phyloP scores from a whole-genome alignment of 2,888 invertebrate species.

The Mechanitis messenoides region DNA sequence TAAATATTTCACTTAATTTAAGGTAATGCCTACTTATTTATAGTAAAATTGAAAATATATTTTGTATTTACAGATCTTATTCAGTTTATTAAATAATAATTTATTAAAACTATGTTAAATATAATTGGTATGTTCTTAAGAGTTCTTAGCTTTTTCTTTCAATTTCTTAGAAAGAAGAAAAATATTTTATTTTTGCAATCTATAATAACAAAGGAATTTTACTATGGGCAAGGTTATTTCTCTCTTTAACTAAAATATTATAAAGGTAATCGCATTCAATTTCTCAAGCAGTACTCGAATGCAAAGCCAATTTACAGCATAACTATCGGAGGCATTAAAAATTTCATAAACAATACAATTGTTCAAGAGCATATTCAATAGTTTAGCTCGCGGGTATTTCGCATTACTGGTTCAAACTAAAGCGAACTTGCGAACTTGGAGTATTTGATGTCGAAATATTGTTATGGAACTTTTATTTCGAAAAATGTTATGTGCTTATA shows the following conservation, averaged over 20 bases:
- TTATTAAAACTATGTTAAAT: too few relatives aligned
- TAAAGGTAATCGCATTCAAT: not conserved
- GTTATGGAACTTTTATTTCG: constrained; percentile 26
- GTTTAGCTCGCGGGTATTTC: constrained; percentile 30
- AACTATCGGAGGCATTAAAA: constrained; percentile 17
- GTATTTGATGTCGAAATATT: constrained; percentile 30
- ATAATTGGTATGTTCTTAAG: too few relatives aligned
- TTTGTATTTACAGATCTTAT: too few relatives aligned
- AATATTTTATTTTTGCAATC: too few relatives aligned
- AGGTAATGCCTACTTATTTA: too few relatives aligned
- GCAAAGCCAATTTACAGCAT: constrained; percentile 19
- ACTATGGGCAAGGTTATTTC: not conserved
- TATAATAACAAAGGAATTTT: too few relatives aligned
- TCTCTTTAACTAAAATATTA: not conserved
- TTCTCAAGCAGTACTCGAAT: not conserved
- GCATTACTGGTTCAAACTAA: constrained; percentile 32
- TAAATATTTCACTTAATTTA: too few relatives aligned
- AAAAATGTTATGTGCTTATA: constrained; percentile 10
- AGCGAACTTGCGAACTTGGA: constrained; percentile 26
- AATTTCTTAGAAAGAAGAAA: too few relatives aligned
- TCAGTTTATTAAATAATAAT: too few relatives aligned
- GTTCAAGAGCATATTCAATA: constrained; percentile 32
- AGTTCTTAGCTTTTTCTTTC: too few relatives aligned
- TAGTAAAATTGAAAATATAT: too few relatives aligned
- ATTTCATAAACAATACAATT: constrained; percentile 33